Base-by-base conservation (phyloP, 2,797 vertebrate genomes). In the Threskiornis aethiopicus region DNA sequence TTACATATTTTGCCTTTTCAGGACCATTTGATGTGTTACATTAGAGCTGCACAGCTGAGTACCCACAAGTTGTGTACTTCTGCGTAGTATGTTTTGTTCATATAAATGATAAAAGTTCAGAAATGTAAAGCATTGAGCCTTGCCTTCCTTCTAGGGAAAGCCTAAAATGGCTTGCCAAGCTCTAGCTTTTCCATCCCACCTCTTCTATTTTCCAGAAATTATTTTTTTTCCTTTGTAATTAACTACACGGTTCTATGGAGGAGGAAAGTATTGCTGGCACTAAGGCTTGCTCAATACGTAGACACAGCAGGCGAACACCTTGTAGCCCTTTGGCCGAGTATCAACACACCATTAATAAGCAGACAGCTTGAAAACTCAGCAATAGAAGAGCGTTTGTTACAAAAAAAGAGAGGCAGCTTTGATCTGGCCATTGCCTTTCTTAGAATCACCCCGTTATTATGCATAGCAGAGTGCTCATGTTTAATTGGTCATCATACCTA, bases 161-260 rank as follows among this genome's bases (percentile, higher is more conserved):
- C 66, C 54, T 93, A 83, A 90, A 92, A 86, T 67, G 39, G 66
- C 65, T 91, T 94, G 76, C 81, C 91, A 96, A 94, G 67, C 41
- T 84, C 58, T 76, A 71, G 41, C 37, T 94, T 84, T 73, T 84
- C 46, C 55, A 41, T 79, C 58, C n/a, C 59, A 84, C 62, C 21
- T 89, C 51, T 82, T 96, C 39, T 92, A 6, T 92, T 91, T 91
- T 87, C 29, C 28, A 88, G 67, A 88, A 91, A 35, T 66, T 10
- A 10, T 6, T 64, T 72, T 84, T 59, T 77, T 65, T 11, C 29
- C 44, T 62, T 88, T 95, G 44, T 84, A 94, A 96, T 94, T 95
- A 93, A 81, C 58, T 65, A 64, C 69, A 84, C 0, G 1, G 29
- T 75, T 92, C n/a, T 87, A 49, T 26, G 81, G 87, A 95, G 64